Percentiles rank a stretch among this genome's conserved stretches.
phyloP scores from a whole-genome alignment of 2,113 vertebrate species.

The Nematolebias whitei region DNA sequence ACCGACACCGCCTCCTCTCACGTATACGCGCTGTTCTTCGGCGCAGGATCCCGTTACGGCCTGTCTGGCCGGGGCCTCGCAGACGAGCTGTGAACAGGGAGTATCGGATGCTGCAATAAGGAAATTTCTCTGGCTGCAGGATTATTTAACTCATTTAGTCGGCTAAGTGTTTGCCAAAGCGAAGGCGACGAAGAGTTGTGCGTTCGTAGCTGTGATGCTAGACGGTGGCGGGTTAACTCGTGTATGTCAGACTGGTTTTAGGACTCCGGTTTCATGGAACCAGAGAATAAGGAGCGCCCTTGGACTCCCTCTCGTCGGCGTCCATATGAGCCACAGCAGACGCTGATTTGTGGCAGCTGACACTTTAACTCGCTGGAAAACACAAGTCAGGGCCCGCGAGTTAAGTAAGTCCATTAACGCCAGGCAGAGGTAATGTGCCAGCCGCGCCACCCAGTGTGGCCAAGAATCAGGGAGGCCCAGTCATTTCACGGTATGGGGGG shows the following conservation, averaged over 20 bases:
- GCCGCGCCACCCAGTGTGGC: conserved; percentile 71
- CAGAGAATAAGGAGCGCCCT: conserved; percentile 75
- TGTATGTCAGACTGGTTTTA: conserved; percentile 43
- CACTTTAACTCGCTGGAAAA: conserved; percentile 82
- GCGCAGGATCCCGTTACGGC: conserved; percentile 85
- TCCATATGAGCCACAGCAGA: conserved; percentile 64
- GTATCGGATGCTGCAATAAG: conserved; percentile 88
- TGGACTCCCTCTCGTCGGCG: conserved; percentile 41
- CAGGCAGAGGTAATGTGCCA: conserved; percentile 71
- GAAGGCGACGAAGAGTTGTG: conserved; percentile 29
- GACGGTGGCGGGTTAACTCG: too few relatives aligned
- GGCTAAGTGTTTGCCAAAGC: conserved; percentile 74
- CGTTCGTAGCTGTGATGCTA: background rate
- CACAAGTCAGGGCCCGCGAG: conserved; percentile 74
- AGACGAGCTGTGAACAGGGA: conserved; percentile 80
- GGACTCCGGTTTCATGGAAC: conserved; percentile 79
- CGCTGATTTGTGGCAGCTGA: conserved; percentile 78
- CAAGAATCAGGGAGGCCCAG: conserved; percentile 35
- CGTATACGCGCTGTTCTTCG: conserved; percentile 65
- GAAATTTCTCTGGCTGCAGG: conserved; percentile 85
- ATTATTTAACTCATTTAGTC: conserved; percentile 88
- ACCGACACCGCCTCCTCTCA: conserved; percentile 16
- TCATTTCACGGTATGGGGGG: conserved; percentile 42
- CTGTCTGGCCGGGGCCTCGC: conserved; percentile 79
- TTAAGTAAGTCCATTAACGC: conserved; percentile 82